Percentiles rank a stretch among this genome's conserved stretches.
Evolutionary conservation across 2,113 vertebrate species (phyloP).

Genomic region (Pollachius pollachius): DNA sequence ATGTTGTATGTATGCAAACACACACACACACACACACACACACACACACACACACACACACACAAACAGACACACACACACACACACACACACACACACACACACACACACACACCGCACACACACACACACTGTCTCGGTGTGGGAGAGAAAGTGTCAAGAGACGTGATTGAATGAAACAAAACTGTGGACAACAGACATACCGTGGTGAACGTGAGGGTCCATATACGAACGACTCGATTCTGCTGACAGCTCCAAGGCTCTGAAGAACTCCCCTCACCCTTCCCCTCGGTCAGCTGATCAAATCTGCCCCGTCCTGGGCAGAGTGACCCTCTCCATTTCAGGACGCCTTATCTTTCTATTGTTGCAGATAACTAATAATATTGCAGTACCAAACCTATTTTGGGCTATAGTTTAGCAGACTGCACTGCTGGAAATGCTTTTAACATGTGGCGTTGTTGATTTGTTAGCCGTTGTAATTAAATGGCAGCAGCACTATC

Average conservation of each 20-base stretch:
- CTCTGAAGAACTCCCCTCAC: conserved; percentile 29
- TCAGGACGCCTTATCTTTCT: conserved; percentile 32
- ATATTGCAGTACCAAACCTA: conserved; percentile 12
- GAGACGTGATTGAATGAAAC: background rate
- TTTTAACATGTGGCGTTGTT: conserved; percentile 14
- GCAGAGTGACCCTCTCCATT: conserved; percentile 8
- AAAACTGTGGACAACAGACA: conserved; percentile 15
- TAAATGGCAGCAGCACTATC: conserved; percentile 54
- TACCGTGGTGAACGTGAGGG: conserved; percentile 12
- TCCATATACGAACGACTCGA: conserved; percentile 34
- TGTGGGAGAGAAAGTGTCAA: background rate
- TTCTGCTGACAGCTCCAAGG: conserved; percentile 38
- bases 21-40: too few relatives aligned
- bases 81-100: too few relatives aligned
- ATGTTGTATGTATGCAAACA: too few relatives aligned
- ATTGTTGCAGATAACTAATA: conserved; percentile 37
- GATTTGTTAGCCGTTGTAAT: conserved; percentile 59
- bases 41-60: too few relatives aligned
- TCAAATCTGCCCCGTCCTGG: conserved; percentile 15
- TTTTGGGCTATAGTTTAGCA: too few relatives aligned
- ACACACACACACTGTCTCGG: too few relatives aligned
- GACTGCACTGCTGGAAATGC: too few relatives aligned
- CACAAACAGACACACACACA: too few relatives aligned
- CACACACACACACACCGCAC: too few relatives aligned
- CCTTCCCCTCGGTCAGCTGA: conserved; percentile 42